Evolutionary conservation across 2,888 invertebrate species (phyloP), one percentile per base, ranked within the genome.

Genomic region (Melinaea menophilus): DNA sequence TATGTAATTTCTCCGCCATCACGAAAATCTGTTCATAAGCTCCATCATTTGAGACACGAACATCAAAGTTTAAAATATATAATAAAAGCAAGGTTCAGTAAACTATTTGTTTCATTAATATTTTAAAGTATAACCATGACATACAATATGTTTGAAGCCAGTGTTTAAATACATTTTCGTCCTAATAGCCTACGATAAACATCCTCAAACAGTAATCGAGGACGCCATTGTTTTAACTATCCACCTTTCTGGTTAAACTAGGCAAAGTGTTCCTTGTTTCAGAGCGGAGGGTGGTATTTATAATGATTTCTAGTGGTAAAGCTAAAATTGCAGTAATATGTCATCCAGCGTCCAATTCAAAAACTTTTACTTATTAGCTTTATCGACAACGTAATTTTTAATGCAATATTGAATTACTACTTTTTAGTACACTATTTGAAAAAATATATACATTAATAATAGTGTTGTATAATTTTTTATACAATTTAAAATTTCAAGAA

Each of bases 141-240:
- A 9, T 41, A 41, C 9, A 9, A 41, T 41, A 41, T 9, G 9
- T 41, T 41, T 41, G 57, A 63, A 35, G 33, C 51, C 56, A 51
- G 51, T 31, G 51, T 51, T 51, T 31, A 51, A 51, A 51, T 22
- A 31, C 51, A 51, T 51, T 51, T 9, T 51, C 51, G 31, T 51
- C 31, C 51, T 51, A 51, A 51, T 51, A 31, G 51, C 51, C 31
- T 51, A 31, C 22, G 51, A 51, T 51, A 51, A 51, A 51, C 51
- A 51, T 51, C 51, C 51, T 51, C 9, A 31, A 51, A 51, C 51
- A 22, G 31, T 51, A 51, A 51, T 51, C 51, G 51, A 51, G 51
- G 31, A 51, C 22, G 51, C 51, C 51, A 51, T 51, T 51, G 51
- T 51, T 51, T 51, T 51, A 51, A 51, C 51, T 31, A 51, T 51